Conservation (phyloP, 37 sponge, comb jelly and placozoan species). For the Diacarnus erythraeanus region DNA sequence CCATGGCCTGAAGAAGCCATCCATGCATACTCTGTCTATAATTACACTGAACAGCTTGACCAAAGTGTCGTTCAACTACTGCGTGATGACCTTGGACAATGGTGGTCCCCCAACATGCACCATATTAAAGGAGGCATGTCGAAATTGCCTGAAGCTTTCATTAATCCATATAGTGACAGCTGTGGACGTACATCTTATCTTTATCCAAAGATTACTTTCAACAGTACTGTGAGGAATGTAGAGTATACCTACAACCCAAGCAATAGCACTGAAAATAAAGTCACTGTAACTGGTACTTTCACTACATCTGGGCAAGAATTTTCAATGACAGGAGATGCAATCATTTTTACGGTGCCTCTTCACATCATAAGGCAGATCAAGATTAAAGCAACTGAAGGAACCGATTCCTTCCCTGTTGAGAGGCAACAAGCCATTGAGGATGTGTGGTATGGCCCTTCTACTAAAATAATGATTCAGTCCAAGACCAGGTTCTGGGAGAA, state of each 20-base stretch:
- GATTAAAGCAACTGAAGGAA: conserved; percentile 1
- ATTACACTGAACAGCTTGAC: conserved; percentile 43
- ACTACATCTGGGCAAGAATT: too few relatives aligned
- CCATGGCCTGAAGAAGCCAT: conserved; percentile 69
- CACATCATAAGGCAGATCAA: conserved; percentile 37
- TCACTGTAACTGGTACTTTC: neutral
- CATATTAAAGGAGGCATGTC: conserved; percentile 35
- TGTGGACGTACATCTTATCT: conserved; percentile 2
- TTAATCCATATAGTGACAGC: too few relatives aligned
- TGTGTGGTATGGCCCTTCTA: too few relatives aligned
- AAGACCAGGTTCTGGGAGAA: conserved; percentile 61
- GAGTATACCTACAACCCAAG: too few relatives aligned
- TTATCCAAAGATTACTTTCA: conserved; percentile 10
- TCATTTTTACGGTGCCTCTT: conserved; percentile 57
- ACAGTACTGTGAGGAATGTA: conserved; percentile 11
- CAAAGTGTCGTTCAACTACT: too few relatives aligned
- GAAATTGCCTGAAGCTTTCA: too few relatives aligned
- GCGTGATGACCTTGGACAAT: too few relatives aligned
- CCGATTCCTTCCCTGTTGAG: too few relatives aligned
- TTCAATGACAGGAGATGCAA: conserved; percentile 37
- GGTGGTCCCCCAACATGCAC: conserved; percentile 63
- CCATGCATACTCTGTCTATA: conserved; percentile 23
- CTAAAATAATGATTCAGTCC: too few relatives aligned
- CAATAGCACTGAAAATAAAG: neutral
- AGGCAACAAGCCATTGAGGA: conserved; percentile 46